phyloP scores from a whole-genome alignment of 2,113 vertebrate species.

The Ammodytes marinus region DNA sequence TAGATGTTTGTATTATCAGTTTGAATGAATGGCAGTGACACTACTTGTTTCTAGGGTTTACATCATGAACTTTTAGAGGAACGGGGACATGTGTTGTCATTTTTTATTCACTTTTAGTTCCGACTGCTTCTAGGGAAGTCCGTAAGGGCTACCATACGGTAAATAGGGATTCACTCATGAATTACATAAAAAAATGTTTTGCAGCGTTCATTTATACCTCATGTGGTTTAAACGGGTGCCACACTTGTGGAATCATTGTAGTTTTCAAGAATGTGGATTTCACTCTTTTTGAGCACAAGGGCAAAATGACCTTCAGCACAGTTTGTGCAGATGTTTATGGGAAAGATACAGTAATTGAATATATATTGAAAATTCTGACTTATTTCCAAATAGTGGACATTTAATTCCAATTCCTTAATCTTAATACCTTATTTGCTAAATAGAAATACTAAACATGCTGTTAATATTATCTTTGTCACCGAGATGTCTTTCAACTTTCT shows the following conservation, averaged over 20 bases:
- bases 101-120: conserved; percentile 32
- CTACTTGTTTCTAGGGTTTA: conserved; percentile 30
- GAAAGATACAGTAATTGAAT: background rate
- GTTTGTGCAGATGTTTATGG: background rate
- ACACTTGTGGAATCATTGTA: background rate
- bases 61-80: background rate
- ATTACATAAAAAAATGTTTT: too few relatives aligned
- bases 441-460: background rate
- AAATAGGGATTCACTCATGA: background rate
- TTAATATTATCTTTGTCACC: too few relatives aligned
- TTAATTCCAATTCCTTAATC: background rate
- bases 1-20: conserved; percentile 2
- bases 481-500: background rate
- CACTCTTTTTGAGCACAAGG: background rate
- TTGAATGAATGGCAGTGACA: background rate
- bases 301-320: background rate
- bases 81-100: background rate
- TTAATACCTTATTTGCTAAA: background rate
- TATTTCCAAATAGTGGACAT: background rate
- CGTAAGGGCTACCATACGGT: background rate
- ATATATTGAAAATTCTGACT: too few relatives aligned
- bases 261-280: background rate
- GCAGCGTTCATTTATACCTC: too few relatives aligned
- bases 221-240: background rate
- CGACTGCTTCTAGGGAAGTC: conserved; percentile 13